These are phyloP conservation scores for Tinea trinotella DNA, from an alignment of 2,888 invertebrate species.

Conservation along the genomic window DNA sequence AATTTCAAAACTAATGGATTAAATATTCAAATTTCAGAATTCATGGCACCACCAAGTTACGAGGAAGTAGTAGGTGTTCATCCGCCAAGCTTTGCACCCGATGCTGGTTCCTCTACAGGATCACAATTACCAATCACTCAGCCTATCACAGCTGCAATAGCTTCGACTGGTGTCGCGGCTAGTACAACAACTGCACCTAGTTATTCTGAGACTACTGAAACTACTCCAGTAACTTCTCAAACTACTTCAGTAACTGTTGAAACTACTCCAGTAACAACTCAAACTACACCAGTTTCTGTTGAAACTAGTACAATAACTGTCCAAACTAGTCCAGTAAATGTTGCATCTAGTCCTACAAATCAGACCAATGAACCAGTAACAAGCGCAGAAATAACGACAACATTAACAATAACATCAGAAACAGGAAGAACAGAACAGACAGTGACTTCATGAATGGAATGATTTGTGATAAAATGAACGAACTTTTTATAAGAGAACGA, in stretches of 20 bases:
- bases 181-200: neutral
- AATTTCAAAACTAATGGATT: no score
- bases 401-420: constrained; percentile 7
- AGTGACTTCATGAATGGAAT: neutral
- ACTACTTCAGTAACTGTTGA: constrained; percentile 21
- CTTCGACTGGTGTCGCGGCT: constrained; percentile 23
- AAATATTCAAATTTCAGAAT: constrained; percentile 47
- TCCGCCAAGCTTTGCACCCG: constrained; percentile 42
- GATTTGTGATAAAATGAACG: neutral
- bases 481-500: no score
- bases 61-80: constrained; percentile 62
- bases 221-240: constrained; percentile 22
- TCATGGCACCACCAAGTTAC: constrained; percentile 62
- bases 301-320: no score
- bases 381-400: constrained; percentile 21
- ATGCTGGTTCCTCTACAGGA: neutral
- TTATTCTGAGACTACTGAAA: neutral
- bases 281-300: constrained; percentile 21
- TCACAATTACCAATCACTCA: constrained; percentile 45
- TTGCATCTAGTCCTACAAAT: neutral
- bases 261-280: constrained; percentile 21
- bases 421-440: neutral
- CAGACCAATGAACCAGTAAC: constrained; percentile 7
- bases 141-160: constrained; percentile 49
- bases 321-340: no score